These are phyloP conservation scores for Cordilura impudica DNA, from an alignment of 2,888 invertebrate species.

Conservation along the genomic window DNA sequence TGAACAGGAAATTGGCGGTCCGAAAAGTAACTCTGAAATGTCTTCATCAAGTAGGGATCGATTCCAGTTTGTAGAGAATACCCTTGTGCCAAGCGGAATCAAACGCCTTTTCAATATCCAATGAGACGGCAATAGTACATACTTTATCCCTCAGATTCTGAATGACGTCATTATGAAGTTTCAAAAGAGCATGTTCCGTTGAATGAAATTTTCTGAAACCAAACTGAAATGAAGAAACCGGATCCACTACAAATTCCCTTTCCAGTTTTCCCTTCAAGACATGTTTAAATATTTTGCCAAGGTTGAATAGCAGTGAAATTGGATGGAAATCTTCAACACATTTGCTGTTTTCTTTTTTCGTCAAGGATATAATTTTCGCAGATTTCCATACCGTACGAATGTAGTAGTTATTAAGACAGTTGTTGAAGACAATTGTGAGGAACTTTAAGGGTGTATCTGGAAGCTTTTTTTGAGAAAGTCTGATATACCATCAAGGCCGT, in stretches of 20 bases:
- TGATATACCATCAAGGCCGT: not conserved
- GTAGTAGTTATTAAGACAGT: conserved; percentile 7
- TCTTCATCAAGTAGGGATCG: conserved; percentile 5
- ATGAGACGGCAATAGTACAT: conserved; percentile 42
- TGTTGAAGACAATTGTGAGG: conserved; percentile 9
- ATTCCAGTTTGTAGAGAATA: conserved; percentile 1
- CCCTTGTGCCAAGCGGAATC: conserved; percentile 33
- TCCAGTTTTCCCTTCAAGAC: no score
- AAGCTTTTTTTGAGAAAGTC: not conserved
- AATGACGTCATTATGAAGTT: conserved; percentile 35
- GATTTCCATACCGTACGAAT: not conserved
- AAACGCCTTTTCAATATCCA: no score
- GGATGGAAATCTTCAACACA: not conserved
- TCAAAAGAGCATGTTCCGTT: conserved; percentile 25
- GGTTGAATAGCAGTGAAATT: conserved; percentile 1
- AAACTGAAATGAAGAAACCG: conserved; percentile 19
- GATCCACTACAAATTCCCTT: not conserved
- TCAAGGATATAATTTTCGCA: not conserved
- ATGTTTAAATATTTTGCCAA: no score
- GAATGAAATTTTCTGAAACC: conserved; percentile 33
- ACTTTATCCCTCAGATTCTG: not conserved
- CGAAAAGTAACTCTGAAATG: conserved; percentile 14
- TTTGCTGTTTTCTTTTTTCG: not conserved
- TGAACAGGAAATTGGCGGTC: conserved; percentile 11
- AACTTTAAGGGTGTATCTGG: not conserved